A percentile compares a stretch with the other conserved stretches of the same genome.
phyloP scores from a whole-genome alignment of 2,113 vertebrate genomes.

The Ptilorrhoa leucosticta region DNA sequence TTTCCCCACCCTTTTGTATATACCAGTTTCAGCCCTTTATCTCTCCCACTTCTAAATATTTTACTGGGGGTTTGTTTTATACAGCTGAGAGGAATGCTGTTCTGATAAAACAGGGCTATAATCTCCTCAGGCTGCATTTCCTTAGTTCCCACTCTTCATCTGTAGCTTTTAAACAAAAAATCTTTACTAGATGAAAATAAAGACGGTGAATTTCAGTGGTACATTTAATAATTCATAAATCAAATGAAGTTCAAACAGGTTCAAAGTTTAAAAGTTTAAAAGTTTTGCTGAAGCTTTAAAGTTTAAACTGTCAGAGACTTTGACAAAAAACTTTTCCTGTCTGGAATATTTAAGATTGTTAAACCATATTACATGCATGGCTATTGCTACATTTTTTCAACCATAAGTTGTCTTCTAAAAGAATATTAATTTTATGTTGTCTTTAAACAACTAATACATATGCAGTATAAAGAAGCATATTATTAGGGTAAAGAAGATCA shows the following conservation, averaged over 20 bases:
- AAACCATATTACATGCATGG: conserved; percentile 61
- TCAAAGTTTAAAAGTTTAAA: conserved; percentile 86
- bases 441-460: background rate
- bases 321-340: conserved; percentile 81
- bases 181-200: conserved; percentile 72
- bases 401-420: conserved; percentile 23
- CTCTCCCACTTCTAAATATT: conserved; percentile 46
- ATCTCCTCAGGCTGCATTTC: conserved; percentile 32
- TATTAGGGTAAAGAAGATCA: background rate
- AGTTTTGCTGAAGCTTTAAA: conserved; percentile 81
- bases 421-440: background rate
- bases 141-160: conserved; percentile 51
- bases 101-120: conserved; percentile 27
- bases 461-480: background rate
- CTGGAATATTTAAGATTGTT: conserved; percentile 79
- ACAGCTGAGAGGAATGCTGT: conserved; percentile 14
- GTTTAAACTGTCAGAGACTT: conserved; percentile 80
- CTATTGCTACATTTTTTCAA: conserved; percentile 43
- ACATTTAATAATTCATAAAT: conserved; percentile 85
- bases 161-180: conserved; percentile 74
- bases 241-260: conserved; percentile 78
- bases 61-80: conserved; percentile 56
- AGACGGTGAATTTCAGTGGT: conserved; percentile 74
- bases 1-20: background rate
- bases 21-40: conserved; percentile 45